Evolutionary conservation across 2,888 invertebrate genomes (phyloP).

Genomic region (Cantharis flavilabris): DNA sequence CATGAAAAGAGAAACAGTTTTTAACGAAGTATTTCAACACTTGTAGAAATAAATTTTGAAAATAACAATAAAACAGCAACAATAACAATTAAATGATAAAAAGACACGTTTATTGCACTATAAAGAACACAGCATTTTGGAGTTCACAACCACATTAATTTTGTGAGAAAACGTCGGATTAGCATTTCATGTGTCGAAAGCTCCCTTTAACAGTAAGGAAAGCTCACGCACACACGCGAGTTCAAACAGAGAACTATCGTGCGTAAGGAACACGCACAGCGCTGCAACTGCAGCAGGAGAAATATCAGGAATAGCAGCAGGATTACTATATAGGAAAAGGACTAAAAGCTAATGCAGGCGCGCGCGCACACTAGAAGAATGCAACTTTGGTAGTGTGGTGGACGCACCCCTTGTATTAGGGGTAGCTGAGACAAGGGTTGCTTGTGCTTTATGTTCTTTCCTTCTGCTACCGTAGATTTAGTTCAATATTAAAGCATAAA

Average conservation of each 20-base stretch:
- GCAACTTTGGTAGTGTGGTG: constrained; percentile 33
- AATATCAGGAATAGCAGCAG: constrained; percentile 36
- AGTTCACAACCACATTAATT: constrained; percentile 18
- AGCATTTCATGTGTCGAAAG: constrained; percentile 22
- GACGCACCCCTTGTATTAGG: constrained; percentile 34
- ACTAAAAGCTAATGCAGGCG: constrained; percentile 50
- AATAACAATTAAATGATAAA: constrained; percentile 7
- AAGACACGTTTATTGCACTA: constrained; percentile 23
- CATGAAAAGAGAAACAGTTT: neutral
- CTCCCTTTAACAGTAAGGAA: constrained; percentile 15
- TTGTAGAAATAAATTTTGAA: neutral
- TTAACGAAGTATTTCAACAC: neutral
- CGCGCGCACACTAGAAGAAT: constrained; percentile 50
- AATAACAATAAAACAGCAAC: constrained; percentile 13
- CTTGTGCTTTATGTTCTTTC: constrained; percentile 32
- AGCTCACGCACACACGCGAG: constrained; percentile 32
- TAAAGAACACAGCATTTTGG: constrained; percentile 22
- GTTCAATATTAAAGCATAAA: constrained; percentile 27
- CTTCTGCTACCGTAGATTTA: constrained; percentile 30
- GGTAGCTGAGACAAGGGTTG: constrained; percentile 31
- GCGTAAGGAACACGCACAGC: constrained; percentile 46
- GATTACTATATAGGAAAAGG: constrained; percentile 32
- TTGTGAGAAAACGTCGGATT: neutral
- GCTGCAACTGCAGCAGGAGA: constrained; percentile 50
- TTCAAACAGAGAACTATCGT: constrained; percentile 31